Conservation (phyloP, 2,797 vertebrate species). For the Neosalanx taihuensis region DNA sequence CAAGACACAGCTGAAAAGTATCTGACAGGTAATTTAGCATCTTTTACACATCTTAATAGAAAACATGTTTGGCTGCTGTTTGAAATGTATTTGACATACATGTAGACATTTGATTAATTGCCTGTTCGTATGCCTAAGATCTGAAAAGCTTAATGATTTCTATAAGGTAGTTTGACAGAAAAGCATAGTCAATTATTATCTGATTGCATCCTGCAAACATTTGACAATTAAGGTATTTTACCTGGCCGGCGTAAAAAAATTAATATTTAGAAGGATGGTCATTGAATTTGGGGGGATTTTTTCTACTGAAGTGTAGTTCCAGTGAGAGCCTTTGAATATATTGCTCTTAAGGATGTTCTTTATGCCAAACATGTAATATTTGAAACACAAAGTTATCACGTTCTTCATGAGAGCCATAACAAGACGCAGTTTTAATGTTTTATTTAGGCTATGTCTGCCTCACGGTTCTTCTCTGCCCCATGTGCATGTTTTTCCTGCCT, state of each 20-base stretch:
- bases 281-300: background rate
- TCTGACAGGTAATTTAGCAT: slow-evolving; percentile 54
- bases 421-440: background rate
- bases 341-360: background rate
- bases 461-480: slow-evolving; percentile 5
- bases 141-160: background rate
- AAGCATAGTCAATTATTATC: background rate
- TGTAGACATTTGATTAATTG: background rate
- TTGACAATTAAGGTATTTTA: background rate
- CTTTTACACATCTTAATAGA: slow-evolving; percentile 21
- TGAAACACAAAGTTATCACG: background rate
- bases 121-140: background rate
- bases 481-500: background rate
- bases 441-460: background rate
- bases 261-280: slow-evolving; percentile 3
- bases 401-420: background rate
- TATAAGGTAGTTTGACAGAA: background rate
- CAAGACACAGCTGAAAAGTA: slow-evolving; percentile 38
- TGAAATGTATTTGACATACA: background rate
- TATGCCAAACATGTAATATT: background rate
- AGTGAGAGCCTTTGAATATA: background rate
- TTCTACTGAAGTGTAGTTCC: background rate
- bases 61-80: background rate
- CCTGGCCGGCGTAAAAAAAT: background rate
- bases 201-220: background rate